A percentile compares a stretch with the other conserved stretches of the same genome.
Evolutionary conservation across 2,113 vertebrate species (phyloP).

Genomic region (Lathamus discolor): DNA sequence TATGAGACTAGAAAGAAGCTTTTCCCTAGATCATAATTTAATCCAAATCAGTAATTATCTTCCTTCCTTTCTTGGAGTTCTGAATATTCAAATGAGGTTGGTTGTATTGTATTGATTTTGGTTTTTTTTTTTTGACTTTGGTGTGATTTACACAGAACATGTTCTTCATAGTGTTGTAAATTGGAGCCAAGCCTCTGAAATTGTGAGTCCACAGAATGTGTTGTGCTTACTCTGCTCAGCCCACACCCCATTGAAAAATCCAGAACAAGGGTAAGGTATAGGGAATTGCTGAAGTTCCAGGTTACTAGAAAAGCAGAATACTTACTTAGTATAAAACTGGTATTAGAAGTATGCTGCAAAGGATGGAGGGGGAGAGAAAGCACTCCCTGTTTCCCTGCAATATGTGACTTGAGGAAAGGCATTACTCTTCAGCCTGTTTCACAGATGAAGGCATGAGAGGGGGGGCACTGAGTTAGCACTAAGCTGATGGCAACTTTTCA

Average conservation of each 20-base stretch:
- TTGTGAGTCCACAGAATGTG: background rate
- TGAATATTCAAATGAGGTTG: background rate
- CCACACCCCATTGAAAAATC: background rate
- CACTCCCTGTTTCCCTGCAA: background rate
- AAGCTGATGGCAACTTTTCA: background rate
- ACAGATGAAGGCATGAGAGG: background rate
- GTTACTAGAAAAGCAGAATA: background rate
- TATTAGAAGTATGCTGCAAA: background rate
- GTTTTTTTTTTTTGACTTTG: background rate
- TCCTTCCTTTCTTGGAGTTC: background rate
- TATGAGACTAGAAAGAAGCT: background rate
- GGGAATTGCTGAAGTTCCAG: background rate
- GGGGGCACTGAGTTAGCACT: background rate
- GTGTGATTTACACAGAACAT: background rate
- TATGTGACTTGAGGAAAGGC: background rate
- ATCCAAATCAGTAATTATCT: background rate
- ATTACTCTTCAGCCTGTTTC: background rate
- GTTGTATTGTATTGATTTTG: background rate
- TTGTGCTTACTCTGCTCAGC: background rate
- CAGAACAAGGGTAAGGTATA: background rate
- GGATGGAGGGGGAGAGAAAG: background rate
- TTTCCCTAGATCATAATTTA: background rate
- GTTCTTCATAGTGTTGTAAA: background rate
- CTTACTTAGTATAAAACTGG: background rate
- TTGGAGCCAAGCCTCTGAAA: background rate